Percentiles rank a stretch among this genome's conserved stretches.
Evolutionary conservation across 2,888 invertebrate species (phyloP).

Genomic region (Seira ritae): DNA sequence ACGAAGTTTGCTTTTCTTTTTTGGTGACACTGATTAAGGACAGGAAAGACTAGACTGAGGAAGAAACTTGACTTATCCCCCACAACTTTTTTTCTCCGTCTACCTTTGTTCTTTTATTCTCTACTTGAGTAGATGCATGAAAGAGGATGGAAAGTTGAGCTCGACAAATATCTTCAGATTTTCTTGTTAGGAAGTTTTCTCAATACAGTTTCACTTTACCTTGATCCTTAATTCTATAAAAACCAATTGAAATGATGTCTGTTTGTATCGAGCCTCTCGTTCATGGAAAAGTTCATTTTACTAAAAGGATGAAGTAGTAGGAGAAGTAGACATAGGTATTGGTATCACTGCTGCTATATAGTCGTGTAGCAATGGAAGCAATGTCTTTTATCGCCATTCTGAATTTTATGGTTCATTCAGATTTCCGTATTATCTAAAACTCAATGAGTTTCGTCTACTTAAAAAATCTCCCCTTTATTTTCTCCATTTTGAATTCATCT

Average conservation of each 20-base stretch:
- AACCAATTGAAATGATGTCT: conserved; percentile 36
- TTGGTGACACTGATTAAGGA: conserved; percentile 64
- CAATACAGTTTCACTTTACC: conserved; percentile 24
- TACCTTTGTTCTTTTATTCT: conserved; percentile 11
- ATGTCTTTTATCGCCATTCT: conserved; percentile 12
- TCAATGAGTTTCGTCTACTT: conserved; percentile 28
- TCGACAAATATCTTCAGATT: conserved; percentile 1
- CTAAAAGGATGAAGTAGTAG: neutral
- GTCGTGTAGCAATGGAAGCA: neutral
- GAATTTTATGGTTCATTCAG: conserved; percentile 42
- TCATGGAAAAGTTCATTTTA: neutral
- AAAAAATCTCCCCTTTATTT: neutral
- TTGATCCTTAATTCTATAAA: conserved; percentile 35
- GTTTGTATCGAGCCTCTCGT: neutral
- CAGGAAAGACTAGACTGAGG: conserved; percentile 33
- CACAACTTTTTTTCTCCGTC: conserved; percentile 10
- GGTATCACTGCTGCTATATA: too few species aligned
- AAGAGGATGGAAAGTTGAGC: conserved; percentile 24
- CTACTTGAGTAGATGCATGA: conserved; percentile 1
- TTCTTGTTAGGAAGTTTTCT: conserved; percentile 12
- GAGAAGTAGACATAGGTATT: too few species aligned
- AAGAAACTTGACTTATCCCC: conserved; percentile 49
- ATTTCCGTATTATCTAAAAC: conserved; percentile 28
- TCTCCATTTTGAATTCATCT: neutral
- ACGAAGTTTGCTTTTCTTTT: conserved; percentile 43